Percentiles rank a stretch among this genome's conserved stretches.
These are phyloP conservation scores for Sinohyriopsis cumingii DNA, from an alignment of 2,888 invertebrate genomes.

Conservation along the genomic window DNA sequence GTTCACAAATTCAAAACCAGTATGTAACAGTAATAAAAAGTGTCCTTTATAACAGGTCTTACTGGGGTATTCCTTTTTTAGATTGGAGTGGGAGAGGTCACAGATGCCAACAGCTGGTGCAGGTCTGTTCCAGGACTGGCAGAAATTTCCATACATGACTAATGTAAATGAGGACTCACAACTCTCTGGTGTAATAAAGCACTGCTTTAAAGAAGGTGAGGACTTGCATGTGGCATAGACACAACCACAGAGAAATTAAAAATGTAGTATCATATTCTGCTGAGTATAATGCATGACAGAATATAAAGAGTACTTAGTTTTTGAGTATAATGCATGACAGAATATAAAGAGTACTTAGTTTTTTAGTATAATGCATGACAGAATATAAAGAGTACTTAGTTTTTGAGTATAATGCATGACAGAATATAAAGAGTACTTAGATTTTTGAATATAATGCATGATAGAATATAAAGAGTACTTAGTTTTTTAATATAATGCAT, in stretches of 20 bases:
- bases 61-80: conserved; percentile 9
- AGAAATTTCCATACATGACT: conserved; percentile 45
- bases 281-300: no score
- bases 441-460: no score
- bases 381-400: no score
- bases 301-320: no score
- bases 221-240: neutral
- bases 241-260: neutral
- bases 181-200: conserved; percentile 57
- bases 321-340: no score
- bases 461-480: no score
- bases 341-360: no score
- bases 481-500: no score
- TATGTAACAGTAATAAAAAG: neutral
- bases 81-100: conserved; percentile 53
- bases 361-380: no score
- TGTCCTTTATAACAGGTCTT: neutral
- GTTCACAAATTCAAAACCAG: neutral
- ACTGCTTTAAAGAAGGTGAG: conserved; percentile 43
- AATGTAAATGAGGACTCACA: conserved; percentile 63
- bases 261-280: neutral
- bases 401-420: no score
- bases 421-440: no score
- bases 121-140: conserved; percentile 27
- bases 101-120: conserved; percentile 14